These are phyloP conservation scores for Lepidonotus clava DNA, from an alignment of 2,888 invertebrate genomes.

Conservation along the genomic window DNA sequence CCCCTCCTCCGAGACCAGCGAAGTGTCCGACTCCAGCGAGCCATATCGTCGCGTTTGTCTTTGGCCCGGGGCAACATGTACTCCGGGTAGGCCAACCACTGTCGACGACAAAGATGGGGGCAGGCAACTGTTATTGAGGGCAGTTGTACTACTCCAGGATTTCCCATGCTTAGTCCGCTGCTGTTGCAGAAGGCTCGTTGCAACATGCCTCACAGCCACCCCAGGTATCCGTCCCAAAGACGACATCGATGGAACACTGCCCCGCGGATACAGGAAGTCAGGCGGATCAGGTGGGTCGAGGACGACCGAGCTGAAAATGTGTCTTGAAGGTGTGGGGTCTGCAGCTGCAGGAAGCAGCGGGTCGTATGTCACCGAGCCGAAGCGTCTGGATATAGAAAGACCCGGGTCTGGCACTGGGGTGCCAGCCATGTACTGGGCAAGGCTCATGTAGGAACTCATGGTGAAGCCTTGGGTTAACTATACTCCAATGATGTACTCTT, in stretches of 20 bases:
- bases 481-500: too few species aligned
- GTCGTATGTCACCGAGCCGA: slow-evolving; percentile 39
- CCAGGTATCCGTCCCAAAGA: neutral
- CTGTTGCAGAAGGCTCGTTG: too few species aligned
- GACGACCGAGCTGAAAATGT: slow-evolving; percentile 20
- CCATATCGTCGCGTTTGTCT: neutral
- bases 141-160: too few species aligned
- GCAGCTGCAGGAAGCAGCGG: neutral
- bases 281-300: neutral
- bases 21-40: slow-evolving; percentile 27
- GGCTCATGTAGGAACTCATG: slow-evolving; percentile 14
- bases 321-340: neutral
- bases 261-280: neutral
- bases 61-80: neutral
- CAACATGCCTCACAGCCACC: neutral
- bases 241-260: neutral
- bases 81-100: neutral
- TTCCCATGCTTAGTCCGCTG: too few species aligned
- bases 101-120: too few species aligned
- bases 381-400: neutral
- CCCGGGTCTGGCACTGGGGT: neutral
- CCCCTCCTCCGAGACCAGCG: neutral
- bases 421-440: slow-evolving; percentile 35
- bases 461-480: neutral
- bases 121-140: too few species aligned